Evolutionary conservation across 2,797 vertebrate genomes (phyloP).

Genomic region (Rhinogobio ventralis): DNA sequence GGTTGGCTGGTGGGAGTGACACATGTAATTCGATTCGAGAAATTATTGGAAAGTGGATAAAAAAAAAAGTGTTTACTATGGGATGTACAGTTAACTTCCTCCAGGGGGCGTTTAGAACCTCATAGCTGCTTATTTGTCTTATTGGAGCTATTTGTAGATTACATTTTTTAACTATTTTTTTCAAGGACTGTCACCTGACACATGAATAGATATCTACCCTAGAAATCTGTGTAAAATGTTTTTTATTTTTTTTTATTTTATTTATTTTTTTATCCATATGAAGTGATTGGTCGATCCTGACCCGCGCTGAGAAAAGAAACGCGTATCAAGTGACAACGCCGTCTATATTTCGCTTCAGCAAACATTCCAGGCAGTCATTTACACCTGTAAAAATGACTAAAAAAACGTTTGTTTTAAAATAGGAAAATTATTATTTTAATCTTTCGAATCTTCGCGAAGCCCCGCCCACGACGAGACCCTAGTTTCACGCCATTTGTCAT

Average conservation of each 20-base stretch:
- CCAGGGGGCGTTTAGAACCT: not conserved
- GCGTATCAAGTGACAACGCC: not conserved
- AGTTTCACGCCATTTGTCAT: not conserved
- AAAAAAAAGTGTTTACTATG: not conserved
- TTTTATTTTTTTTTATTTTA: too few relatives aligned
- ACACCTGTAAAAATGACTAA: not conserved
- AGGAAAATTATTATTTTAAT: not conserved
- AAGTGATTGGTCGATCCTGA: not conserved
- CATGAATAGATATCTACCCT: not conserved
- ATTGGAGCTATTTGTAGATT: not conserved
- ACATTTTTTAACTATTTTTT: not conserved
- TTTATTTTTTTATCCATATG: too few relatives aligned
- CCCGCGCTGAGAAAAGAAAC: not conserved
- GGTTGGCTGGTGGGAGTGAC: not conserved
- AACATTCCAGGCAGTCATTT: not conserved
- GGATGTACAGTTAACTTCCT: not conserved
- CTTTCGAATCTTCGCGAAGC: not conserved
- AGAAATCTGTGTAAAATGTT: not conserved
- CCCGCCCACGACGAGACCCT: accelerated
- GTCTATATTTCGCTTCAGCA: not conserved
- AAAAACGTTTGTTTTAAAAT: not conserved
- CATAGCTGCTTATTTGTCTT: not conserved
- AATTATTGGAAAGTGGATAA: not conserved
- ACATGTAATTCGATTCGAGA: conserved; percentile 24
- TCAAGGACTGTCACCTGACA: not conserved